A percentile compares a stretch with the other conserved stretches of the same genome.
phyloP scores from a whole-genome alignment of 2,888 invertebrate species.

The Eupithecia pulchellata region DNA sequence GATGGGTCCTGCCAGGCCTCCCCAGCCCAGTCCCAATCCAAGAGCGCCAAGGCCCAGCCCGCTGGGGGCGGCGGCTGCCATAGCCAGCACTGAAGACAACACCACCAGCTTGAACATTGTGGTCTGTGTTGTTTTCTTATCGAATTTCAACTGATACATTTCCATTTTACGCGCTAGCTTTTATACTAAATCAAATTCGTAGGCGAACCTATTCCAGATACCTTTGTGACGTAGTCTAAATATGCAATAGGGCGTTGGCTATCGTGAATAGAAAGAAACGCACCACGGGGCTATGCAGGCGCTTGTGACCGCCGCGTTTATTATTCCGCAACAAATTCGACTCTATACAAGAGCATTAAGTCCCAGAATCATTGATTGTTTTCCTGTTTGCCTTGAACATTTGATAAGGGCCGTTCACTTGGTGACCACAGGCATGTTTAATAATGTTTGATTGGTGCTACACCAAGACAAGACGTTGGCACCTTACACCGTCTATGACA shows the following conservation, averaged over 20 bases:
- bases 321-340: slow-evolving; percentile 47
- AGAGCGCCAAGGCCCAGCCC: slow-evolving; percentile 52
- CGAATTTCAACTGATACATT: slow-evolving; percentile 70
- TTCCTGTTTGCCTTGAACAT: slow-evolving; percentile 76
- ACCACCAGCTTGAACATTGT: slow-evolving; percentile 86
- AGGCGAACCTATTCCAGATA: slow-evolving; percentile 72
- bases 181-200: slow-evolving; percentile 71
- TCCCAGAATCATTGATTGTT: slow-evolving; percentile 52
- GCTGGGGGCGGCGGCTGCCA: slow-evolving; percentile 81
- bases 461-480: slow-evolving; percentile 5
- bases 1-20: slow-evolving; percentile 57
- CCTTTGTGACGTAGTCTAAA: slow-evolving; percentile 73
- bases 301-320: slow-evolving; percentile 23
- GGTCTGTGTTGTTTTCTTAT: slow-evolving; percentile 79
- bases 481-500: slow-evolving; percentile 31
- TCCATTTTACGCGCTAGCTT: slow-evolving; percentile 63
- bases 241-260: slow-evolving; percentile 73
- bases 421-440: slow-evolving; percentile 32
- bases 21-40: slow-evolving; percentile 50
- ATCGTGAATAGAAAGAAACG: slow-evolving; percentile 62
- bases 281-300: slow-evolving; percentile 54
- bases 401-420: slow-evolving; percentile 76
- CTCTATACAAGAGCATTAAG: slow-evolving; percentile 57
- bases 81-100: slow-evolving; percentile 86
- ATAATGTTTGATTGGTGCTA: slow-evolving; percentile 30